A percentile compares a stretch with the other conserved stretches of the same genome.
Evolutionary conservation across 2,888 invertebrate genomes (phyloP).

Genomic region (Chrysolina oricalcia): DNA sequence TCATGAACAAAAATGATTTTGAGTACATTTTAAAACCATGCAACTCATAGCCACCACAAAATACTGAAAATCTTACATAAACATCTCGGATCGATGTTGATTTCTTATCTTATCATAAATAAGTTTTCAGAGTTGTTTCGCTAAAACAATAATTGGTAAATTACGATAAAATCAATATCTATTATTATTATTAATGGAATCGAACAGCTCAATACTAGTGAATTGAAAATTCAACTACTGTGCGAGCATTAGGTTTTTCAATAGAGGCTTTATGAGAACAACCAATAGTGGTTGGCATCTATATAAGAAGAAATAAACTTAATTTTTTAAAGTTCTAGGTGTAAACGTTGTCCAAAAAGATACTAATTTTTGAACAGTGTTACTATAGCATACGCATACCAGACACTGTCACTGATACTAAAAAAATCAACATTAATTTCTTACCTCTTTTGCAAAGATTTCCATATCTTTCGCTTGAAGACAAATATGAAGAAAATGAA

Average conservation of each 20-base stretch:
- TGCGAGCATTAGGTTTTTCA: background rate
- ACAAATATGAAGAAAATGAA: constrained; percentile 84
- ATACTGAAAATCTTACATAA: constrained; percentile 16
- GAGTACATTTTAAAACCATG: background rate
- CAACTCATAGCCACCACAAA: constrained; percentile 13
- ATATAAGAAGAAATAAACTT: no score
- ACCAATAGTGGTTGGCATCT: no score
- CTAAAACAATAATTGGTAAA: constrained; percentile 31
- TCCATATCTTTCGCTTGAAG: constrained; percentile 80
- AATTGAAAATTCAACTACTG: constrained; percentile 20
- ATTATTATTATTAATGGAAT: background rate
- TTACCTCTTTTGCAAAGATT: constrained; percentile 77
- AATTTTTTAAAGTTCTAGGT: no score
- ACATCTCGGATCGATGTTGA: constrained; percentile 5
- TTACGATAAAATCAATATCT: no score
- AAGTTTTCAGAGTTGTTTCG: constrained; percentile 26
- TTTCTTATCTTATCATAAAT: constrained; percentile 24
- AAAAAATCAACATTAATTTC: constrained; percentile 30
- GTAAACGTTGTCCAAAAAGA: background rate
- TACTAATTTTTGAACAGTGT: background rate
- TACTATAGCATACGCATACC: no score
- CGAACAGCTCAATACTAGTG: constrained; percentile 31
- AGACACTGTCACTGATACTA: background rate
- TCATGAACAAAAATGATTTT: background rate
- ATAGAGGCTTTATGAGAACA: background rate